Evolutionary conservation across 2,797 vertebrate genomes (phyloP).

Genomic region (Chiroxiphia lanceolata): DNA sequence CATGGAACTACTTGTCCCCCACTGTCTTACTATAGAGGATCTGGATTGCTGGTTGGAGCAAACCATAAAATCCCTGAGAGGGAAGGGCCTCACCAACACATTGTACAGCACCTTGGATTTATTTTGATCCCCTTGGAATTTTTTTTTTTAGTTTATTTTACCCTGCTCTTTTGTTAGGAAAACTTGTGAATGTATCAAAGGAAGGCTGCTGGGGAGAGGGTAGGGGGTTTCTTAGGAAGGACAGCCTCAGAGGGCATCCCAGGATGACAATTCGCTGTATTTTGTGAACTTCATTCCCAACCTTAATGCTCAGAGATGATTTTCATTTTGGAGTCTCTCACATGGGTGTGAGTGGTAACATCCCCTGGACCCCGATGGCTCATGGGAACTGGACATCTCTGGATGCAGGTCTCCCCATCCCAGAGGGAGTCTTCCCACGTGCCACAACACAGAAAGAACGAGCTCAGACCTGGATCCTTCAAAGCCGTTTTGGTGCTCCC

Average conservation of each 20-base stretch:
- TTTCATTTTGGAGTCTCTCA: background rate
- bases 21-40: background rate
- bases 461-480: background rate
- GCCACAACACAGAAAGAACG: rapidly evolving
- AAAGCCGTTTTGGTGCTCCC: background rate
- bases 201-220: background rate
- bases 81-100: background rate
- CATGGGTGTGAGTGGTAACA: rapidly evolving
- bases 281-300: background rate
- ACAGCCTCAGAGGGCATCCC: background rate
- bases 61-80: background rate
- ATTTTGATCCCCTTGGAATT: background rate
- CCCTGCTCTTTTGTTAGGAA: conserved; percentile 57
- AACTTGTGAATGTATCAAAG: background rate
- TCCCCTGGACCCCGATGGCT: background rate
- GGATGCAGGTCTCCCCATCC: too few species aligned
- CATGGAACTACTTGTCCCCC: rapidly evolving
- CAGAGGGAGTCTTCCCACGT: background rate
- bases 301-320: background rate
- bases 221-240: conserved; percentile 1
- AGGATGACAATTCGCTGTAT: background rate
- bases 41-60: background rate
- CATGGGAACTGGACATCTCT: background rate
- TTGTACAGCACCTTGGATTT: background rate
- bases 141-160: background rate